These are phyloP conservation scores for Sphenopsis melanotis DNA, from an alignment of 2,797 vertebrate species.

Conservation along the genomic window DNA sequence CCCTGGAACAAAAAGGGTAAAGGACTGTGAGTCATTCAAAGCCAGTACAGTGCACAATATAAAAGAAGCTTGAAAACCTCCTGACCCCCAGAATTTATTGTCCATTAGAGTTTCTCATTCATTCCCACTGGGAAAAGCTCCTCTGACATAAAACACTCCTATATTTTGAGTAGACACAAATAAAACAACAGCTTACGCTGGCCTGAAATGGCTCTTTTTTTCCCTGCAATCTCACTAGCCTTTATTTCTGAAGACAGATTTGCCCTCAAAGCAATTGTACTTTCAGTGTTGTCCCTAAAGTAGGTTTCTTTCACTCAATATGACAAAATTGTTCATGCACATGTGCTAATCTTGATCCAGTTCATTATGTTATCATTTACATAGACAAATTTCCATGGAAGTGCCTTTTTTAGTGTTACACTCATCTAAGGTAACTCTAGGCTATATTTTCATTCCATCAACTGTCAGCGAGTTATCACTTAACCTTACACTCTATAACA, in stretches of 20 bases:
- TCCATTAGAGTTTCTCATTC: slow-evolving; percentile 19
- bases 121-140: slow-evolving; percentile 2
- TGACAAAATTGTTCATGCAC: neutral
- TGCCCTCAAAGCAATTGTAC: slow-evolving; percentile 11
- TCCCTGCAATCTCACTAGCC: neutral
- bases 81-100: slow-evolving; percentile 35
- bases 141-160: slow-evolving; percentile 3
- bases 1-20: neutral
- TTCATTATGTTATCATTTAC: neutral
- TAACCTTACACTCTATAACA: neutral
- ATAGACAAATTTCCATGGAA: neutral
- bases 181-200: slow-evolving; percentile 6
- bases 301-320: neutral
- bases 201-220: neutral
- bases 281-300: neutral
- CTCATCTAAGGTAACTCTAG: neutral
- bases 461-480: neutral
- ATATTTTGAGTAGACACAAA: slow-evolving; percentile 4
- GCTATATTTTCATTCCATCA: neutral
- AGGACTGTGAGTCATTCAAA: neutral
- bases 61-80: slow-evolving; percentile 25
- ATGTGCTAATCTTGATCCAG: neutral
- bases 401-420: neutral
- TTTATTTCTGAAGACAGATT: slow-evolving; percentile 11
- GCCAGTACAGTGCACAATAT: neutral